Percentiles rank a stretch among this genome's conserved stretches.
These are phyloP conservation scores for Microcaecilia unicolor DNA, from an alignment of 2,797 vertebrate genomes.

Conservation along the genomic window DNA sequence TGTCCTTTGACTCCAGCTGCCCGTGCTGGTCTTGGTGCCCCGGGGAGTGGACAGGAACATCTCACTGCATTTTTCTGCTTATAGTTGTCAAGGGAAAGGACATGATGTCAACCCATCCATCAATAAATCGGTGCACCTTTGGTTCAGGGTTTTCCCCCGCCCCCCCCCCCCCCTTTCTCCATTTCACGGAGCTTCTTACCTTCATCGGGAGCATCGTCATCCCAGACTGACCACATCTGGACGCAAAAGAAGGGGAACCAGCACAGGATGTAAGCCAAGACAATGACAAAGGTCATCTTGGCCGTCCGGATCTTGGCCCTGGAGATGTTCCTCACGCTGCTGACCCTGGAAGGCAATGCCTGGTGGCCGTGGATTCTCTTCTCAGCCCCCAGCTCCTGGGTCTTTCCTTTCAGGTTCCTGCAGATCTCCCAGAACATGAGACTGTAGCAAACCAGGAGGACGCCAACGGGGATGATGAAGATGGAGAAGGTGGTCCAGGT, in stretches of 20 bases:
- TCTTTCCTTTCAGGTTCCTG: conserved; percentile 77
- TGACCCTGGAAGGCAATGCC: conserved; percentile 38
- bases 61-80: no score
- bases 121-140: no score
- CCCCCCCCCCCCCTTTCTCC: no score
- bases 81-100: no score
- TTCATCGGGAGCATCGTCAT: conserved; percentile 57
- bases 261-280: conserved; percentile 67
- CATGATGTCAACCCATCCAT: no score
- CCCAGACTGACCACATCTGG: conserved; percentile 84
- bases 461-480: conserved; percentile 68
- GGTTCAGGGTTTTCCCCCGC: no score
- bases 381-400: conserved; percentile 3
- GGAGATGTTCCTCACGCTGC: conserved; percentile 61
- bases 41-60: no score
- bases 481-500: conserved; percentile 80
- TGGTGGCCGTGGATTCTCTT: background rate
- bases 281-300: conserved; percentile 82
- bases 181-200: conserved; percentile 48
- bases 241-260: conserved; percentile 81
- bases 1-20: no score
- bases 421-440: conserved; percentile 81
- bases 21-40: no score
- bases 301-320: conserved; percentile 75
- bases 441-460: conserved; percentile 73